Conservation (phyloP, 2,113 vertebrate species). For the Progne subis region DNA sequence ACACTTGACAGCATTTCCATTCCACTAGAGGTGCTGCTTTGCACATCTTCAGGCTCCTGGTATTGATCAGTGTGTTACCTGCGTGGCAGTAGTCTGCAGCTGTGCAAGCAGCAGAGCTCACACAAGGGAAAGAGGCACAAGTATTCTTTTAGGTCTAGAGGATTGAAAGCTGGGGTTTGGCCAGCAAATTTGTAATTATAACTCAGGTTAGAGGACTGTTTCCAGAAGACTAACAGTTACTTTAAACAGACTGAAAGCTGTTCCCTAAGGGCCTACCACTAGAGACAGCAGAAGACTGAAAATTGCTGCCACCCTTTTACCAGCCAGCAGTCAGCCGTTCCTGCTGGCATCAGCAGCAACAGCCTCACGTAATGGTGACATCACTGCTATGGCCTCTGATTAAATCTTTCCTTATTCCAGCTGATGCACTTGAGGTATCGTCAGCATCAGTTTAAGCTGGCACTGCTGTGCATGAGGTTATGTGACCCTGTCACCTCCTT, state of each 20-base stretch:
- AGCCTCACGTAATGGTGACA: constrained; percentile 14
- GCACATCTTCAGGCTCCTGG: neutral
- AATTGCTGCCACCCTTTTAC: neutral
- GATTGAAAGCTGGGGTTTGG: neutral
- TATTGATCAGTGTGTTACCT: neutral
- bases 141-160: neutral
- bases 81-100: neutral
- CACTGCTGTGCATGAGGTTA: neutral
- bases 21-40: neutral
- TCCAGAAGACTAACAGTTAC: neutral
- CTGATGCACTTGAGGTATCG: neutral
- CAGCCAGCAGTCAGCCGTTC: neutral
- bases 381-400: neutral
- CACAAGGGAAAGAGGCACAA: neutral
- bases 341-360: neutral
- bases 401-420: neutral
- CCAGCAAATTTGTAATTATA: neutral
- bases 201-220: neutral
- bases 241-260: neutral
- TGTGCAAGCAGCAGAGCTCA: neutral
- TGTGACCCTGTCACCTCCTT: neutral
- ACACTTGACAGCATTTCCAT: neutral
- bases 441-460: neutral
- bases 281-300: neutral
- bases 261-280: neutral